Base-by-base conservation (phyloP, 1,140 invertebrate species). In the Tenebrio molitor region DNA sequence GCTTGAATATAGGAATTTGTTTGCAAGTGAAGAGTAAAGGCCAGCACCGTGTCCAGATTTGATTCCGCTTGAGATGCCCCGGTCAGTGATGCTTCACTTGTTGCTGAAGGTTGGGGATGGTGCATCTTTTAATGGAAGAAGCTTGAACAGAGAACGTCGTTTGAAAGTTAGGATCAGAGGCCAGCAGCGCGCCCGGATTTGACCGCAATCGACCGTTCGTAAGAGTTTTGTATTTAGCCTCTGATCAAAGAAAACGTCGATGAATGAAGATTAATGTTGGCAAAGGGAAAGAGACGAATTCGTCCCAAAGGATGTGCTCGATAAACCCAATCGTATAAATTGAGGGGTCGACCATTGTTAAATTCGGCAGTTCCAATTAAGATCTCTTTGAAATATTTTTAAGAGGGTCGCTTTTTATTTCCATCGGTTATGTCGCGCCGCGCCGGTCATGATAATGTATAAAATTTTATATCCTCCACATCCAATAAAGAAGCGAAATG, bases 401-500 rank as follows among this genome's bases (percentile, higher is more conserved):
- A 33, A n/a, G n/a, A n/a, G n/a, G n/a, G n/a, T n/a, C 46, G 16
- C 17, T 53, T 53, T 53, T 12, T 58, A 17, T 58, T 58, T 25
- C 29, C 10, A n/a, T 39, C 36, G 36, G n/a, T 29, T 29, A 33
- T 10, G 29, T 12, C 36, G n/a, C 12, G 12, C 12, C 36, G 29
- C 36, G 7, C 7, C 4, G 50, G 10, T 50, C 23, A 17, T 50
- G 15, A 50, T 58, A 58, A 58, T 29, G 23, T 25, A 34, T 19
- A 58, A 58, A 29, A 58, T 29, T 58, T 58, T 58, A 58, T 8
- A 58, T 10, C 50, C n/a, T 21, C 23, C 50, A 25, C 15, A 21
- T 23, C 46, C 16, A 53, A 53, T 53, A 23, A 53, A 53, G 42
- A 53, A 7, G 10, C 46, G 7, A 23, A 53, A 53, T 53, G 46